Percentiles rank a stretch among this genome's conserved stretches.
phyloP scores from a whole-genome alignment of 2,888 invertebrate genomes.

The Leptopterna dolabrata region DNA sequence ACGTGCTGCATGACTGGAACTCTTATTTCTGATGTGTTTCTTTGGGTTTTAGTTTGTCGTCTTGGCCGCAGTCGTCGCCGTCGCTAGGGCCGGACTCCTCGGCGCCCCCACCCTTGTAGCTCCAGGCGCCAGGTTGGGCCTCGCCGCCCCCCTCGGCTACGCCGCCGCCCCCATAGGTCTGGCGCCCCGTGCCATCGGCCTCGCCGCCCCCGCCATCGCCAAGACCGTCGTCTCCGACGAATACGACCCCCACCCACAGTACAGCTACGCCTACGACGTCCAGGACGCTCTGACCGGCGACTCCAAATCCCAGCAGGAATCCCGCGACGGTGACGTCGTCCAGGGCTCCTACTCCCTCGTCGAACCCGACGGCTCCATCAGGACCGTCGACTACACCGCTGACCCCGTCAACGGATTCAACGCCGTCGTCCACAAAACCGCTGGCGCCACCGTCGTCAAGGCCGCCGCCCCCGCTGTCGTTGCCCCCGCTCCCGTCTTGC shows the following conservation, averaged over 20 bases:
- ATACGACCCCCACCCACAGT: constrained; percentile 61
- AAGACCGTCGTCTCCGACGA: constrained; percentile 45
- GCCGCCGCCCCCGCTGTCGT: constrained; percentile 3
- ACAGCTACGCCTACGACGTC: constrained; percentile 22
- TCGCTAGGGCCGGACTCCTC: constrained; percentile 22
- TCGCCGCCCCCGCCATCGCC: constrained; percentile 30
- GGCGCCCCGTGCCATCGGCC: constrained; percentile 23
- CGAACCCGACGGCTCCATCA: constrained; percentile 8
- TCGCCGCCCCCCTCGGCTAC: constrained; percentile 47
- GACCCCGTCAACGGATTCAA: constrained; percentile 8
- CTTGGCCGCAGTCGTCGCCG: constrained; percentile 9
- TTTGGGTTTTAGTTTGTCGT: not conserved
- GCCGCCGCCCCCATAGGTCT: constrained; percentile 39
- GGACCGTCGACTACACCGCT: constrained; percentile 13
- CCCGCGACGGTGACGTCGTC: constrained; percentile 58
- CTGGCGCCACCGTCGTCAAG: not conserved
- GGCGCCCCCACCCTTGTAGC: constrained; percentile 31
- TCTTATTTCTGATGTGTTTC: no score
- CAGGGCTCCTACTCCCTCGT: constrained; percentile 12
- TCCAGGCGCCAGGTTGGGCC: constrained; percentile 19
- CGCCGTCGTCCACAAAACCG: not conserved
- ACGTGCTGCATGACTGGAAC: no score
- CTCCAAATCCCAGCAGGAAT: constrained; percentile 61
- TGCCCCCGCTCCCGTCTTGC: not conserved
- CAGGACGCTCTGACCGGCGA: constrained; percentile 24